These are phyloP conservation scores for Coregonus suidteri DNA, from an alignment of 2,797 vertebrate species.

Conservation along the genomic window DNA sequence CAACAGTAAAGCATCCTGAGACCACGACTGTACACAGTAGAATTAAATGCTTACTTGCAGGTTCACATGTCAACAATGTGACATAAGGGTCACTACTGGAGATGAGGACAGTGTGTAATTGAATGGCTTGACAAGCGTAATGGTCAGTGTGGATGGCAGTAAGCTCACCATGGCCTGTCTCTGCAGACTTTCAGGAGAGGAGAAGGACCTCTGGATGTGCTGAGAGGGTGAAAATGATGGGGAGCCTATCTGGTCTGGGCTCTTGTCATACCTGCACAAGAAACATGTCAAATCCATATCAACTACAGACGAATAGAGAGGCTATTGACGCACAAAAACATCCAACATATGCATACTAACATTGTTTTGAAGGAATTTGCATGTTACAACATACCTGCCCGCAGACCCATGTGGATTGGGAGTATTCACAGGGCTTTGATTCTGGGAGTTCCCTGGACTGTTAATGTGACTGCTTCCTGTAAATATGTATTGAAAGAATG, in stretches of 20 bases:
- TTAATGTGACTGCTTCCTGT: constrained; percentile 77
- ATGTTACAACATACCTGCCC: constrained; percentile 62
- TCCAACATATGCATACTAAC: background rate
- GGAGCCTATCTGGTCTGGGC: constrained; percentile 53
- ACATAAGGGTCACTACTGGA: background rate
- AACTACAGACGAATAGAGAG: background rate
- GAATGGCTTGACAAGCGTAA: too few species aligned
- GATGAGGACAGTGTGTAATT: background rate
- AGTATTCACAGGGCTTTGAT: constrained; percentile 68
- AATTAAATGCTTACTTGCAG: too few species aligned
- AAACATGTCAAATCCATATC: background rate
- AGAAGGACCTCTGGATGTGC: constrained; percentile 75
- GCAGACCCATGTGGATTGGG: constrained; percentile 67
- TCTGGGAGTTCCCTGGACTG: constrained; percentile 71
- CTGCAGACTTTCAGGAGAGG: constrained; percentile 82
- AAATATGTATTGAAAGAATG: background rate
- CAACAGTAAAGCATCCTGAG: too few species aligned
- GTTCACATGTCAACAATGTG: background rate
- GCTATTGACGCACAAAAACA: background rate
- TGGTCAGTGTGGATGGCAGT: too few species aligned
- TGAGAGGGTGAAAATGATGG: constrained; percentile 54
- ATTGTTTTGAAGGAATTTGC: background rate
- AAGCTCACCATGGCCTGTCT: constrained; percentile 83
- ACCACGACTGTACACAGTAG: too few species aligned
- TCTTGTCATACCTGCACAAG: constrained; percentile 58